Base-by-base conservation (phyloP, 37 sponge, comb jelly and placozoan genomes). In the Dysidea cf. avara region DNA sequence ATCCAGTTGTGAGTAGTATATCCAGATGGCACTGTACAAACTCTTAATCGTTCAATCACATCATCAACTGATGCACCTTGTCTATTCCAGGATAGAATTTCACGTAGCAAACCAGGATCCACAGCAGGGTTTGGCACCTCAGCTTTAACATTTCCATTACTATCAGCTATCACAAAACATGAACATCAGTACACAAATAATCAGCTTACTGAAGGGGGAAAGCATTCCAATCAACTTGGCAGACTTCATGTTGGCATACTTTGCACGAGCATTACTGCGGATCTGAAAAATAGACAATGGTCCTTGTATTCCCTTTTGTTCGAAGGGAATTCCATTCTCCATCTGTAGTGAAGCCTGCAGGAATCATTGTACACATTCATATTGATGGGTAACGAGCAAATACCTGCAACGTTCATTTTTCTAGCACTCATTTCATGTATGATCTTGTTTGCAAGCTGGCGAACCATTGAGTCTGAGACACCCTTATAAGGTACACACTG, bases 21-120 rank as follows among this genome's bases (percentile, higher is more conserved):
- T 34, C 76, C 76, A 38, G 39, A 5, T 20, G 76, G 76, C 17
- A 75, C 76, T 12, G 64, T 75, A 6, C 34, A n/a, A 18, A 43
- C 39, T n/a, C 76, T 18, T 18, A 75, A 30, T 26, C 53, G 24
- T 9, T 17, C 29, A 21, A 49, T 59, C 13, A 67, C 6, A 48
- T 49, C 76, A 37, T 25, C 62, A 17, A 14, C 21, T 40, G 37
- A 20, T 20, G 22, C 22, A 40, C 68, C 68, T 30, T 21, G 47
- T 21, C 31, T 40, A 21, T 43, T 66, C 68, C 68, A 66, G 3
- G 21, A 18, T n/a, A 18, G 29, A 6, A 66, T 38, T 66, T 38
- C 49, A 43, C 29, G 5, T 21, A 66, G 24, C 3, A 66, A 21
- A n/a, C 14, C n/a, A 11, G 3, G 4, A 43, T 39, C 22, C 9